Evolutionary conservation across 2,888 invertebrate genomes (phyloP), one percentile per base, ranked within the genome.

Genomic region (Netelia fuscicornis): DNA sequence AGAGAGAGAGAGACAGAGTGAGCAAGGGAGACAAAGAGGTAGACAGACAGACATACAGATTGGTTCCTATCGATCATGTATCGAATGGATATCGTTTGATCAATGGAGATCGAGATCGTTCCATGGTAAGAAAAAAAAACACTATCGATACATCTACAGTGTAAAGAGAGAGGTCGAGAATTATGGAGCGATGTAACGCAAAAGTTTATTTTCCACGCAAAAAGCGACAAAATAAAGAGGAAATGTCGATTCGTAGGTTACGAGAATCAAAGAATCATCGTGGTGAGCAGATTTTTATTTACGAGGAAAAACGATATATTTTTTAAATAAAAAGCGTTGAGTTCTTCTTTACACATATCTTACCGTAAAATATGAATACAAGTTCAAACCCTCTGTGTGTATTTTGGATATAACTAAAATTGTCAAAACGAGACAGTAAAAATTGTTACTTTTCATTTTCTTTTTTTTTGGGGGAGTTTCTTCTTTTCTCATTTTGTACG

Each of bases 251-350:
- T 30, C 25, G 52, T 30, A 20, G 10, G 56, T 56, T 71, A 5
- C 52, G 25, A 48, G 68, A 68, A 52, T 52, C 68, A 20, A 17
- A 48, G 13, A 23, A 67, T 44, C 48, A 20, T 23, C 48, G 11
- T 10, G 23, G 23, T 48, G 13, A 48, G 67, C 3, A 13, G 23
- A 48, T 48, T 20, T 3, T 30, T 30, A 0, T 30, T 3, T 30
- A 3, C 30, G 30, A 30, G 30, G 5, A 30, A 30, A 30, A 30
- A 5, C 30, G 30, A 30, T 5, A 30, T 30, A 30, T 30, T 30
- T 3, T 30, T 3, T 5, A 30, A 30, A 30, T 30, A 30, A 30
- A 30, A 30, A 30, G 0, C 30, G 30, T 30, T 30, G 5, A 0
- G 3, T 30, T 30, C 30, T 2, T 30, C 30, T 30, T 30, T 5